Evolutionary conservation across 2,113 vertebrate species (phyloP).

Genomic region (Loxodonta africana): DNA sequence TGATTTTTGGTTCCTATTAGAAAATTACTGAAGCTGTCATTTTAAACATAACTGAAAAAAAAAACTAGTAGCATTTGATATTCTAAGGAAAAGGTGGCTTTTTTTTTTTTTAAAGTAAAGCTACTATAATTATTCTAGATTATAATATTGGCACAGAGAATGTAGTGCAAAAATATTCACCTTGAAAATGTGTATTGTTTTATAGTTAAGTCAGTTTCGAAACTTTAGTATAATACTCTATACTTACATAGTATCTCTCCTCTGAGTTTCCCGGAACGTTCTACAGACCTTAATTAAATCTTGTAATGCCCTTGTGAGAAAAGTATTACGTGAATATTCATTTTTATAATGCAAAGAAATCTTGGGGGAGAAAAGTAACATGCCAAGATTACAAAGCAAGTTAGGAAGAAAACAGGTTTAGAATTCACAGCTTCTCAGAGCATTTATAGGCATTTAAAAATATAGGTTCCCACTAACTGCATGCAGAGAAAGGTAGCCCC

Average conservation of each 20-base stretch:
- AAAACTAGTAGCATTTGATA: background rate
- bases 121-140: slow-evolving; percentile 57
- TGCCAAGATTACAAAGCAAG: background rate
- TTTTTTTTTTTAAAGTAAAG: slow-evolving; percentile 12
- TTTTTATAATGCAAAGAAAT: slow-evolving; percentile 40
- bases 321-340: background rate
- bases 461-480: background rate
- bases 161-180: background rate
- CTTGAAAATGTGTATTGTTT: slow-evolving; percentile 32
- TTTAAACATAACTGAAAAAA: background rate
- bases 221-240: slow-evolving; percentile 8
- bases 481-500: background rate
- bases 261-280: slow-evolving; percentile 64
- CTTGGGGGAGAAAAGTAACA: background rate
- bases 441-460: slow-evolving; percentile 23
- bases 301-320: slow-evolving; percentile 17
- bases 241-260: slow-evolving; percentile 37
- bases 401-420: background rate
- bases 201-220: slow-evolving; percentile 46
- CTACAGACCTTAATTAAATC: slow-evolving; percentile 29
- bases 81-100: slow-evolving; percentile 11
- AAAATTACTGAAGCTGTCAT: slow-evolving; percentile 44
- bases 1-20: slow-evolving; percentile 32
- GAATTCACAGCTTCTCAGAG: slow-evolving; percentile 36
- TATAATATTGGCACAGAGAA: slow-evolving; percentile 51